Conservation (phyloP, 2,797 vertebrate genomes). For the Sebastes minor region DNA sequence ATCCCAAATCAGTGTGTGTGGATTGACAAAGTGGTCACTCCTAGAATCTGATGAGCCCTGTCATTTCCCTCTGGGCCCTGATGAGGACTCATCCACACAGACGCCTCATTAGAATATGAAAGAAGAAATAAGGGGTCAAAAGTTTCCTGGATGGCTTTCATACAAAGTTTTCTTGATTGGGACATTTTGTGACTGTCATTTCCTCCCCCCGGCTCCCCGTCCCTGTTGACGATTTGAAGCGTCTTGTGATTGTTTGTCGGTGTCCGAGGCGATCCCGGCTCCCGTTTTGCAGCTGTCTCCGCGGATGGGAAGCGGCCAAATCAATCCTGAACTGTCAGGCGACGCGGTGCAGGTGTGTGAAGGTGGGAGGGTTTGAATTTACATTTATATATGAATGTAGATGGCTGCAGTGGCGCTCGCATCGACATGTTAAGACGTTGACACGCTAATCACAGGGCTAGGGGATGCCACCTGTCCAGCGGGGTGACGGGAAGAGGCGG, state of each 20-base stretch:
- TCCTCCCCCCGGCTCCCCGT: background rate
- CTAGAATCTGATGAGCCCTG: slow-evolving; percentile 59
- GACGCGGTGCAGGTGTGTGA: slow-evolving; percentile 43
- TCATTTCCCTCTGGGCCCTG: slow-evolving; percentile 55
- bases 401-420: slow-evolving; percentile 62
- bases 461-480: slow-evolving; percentile 79
- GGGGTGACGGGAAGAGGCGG: slow-evolving; percentile 66
- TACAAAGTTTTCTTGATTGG: slow-evolving; percentile 69
- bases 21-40: slow-evolving; percentile 63
- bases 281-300: slow-evolving; percentile 51
- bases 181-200: slow-evolving; percentile 64
- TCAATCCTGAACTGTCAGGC: slow-evolving; percentile 82
- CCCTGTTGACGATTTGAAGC: slow-evolving; percentile 45
- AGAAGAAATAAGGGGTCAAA: slow-evolving; percentile 65
- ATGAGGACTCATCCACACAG: slow-evolving; percentile 50
- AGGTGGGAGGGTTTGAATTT: slow-evolving; percentile 55
- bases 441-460: slow-evolving; percentile 85
- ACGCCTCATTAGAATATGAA: slow-evolving; percentile 68
- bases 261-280: slow-evolving; percentile 56
- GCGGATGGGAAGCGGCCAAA: slow-evolving; percentile 63
- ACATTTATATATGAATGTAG: slow-evolving; percentile 84
- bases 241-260: slow-evolving; percentile 58
- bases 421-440: slow-evolving; percentile 82
- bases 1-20: slow-evolving; percentile 66
- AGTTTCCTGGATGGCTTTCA: slow-evolving; percentile 60